Percentiles rank a stretch among this genome's conserved stretches.
These are phyloP conservation scores for Ophion ventricosus DNA, from an alignment of 2,888 invertebrate genomes.

Conservation along the genomic window DNA sequence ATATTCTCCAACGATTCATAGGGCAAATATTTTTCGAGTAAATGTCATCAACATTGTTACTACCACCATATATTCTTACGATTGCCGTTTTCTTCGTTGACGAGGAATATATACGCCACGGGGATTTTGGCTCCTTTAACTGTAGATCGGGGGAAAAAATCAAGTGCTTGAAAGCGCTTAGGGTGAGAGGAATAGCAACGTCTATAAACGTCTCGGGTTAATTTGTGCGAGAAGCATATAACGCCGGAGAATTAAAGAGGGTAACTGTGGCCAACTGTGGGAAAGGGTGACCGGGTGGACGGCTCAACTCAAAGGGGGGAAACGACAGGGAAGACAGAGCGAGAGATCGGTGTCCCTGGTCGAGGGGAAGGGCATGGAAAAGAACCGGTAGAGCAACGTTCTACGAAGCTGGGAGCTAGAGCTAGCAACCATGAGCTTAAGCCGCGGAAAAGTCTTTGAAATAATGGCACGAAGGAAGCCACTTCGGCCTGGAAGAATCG, in stretches of 20 bases:
- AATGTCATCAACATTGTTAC: background rate
- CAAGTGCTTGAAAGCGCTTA: background rate
- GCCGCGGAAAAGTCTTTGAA: conserved; percentile 69
- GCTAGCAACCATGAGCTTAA: conserved; percentile 60
- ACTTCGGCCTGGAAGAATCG: conserved; percentile 67
- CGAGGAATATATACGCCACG: background rate
- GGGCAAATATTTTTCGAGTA: background rate
- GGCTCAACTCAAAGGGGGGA: conserved; percentile 30
- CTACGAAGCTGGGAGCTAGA: conserved; percentile 28
- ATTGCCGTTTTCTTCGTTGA: background rate
- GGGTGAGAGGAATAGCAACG: conserved; percentile 33
- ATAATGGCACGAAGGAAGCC: conserved; percentile 67
- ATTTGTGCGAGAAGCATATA: conserved; percentile 51
- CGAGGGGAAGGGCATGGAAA: background rate
- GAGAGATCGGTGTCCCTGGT: background rate
- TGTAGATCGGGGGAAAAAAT: background rate
- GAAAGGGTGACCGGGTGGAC: conserved; percentile 30
- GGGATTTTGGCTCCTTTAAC: background rate
- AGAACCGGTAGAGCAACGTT: conserved; percentile 9
- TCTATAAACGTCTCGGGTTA: conserved; percentile 53
- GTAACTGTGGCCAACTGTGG: conserved; percentile 49
- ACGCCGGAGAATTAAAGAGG: conserved; percentile 52
- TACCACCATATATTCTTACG: background rate
- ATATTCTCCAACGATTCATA: too few species aligned
- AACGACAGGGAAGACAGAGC: conserved; percentile 18